Evolutionary conservation across 1,140 invertebrate genomes (phyloP).

Genomic region (Zaprionus tsacasi): DNA sequence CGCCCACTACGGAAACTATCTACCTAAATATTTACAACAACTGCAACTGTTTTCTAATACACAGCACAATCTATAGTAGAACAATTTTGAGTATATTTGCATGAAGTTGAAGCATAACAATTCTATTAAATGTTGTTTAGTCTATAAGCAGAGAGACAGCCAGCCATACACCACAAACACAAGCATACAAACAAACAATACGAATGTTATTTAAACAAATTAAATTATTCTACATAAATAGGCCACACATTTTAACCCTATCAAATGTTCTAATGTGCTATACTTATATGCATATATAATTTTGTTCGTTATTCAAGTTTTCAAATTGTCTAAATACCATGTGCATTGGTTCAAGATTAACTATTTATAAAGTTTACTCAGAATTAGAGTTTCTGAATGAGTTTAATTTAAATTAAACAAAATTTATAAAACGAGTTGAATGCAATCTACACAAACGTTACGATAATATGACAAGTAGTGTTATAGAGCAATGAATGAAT

Average conservation of each 20-base stretch:
- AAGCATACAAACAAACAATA: not conserved
- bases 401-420: not conserved
- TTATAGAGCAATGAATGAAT: constrained; percentile 18
- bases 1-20: constrained; percentile 32
- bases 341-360: constrained; percentile 7
- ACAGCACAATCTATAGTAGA: constrained; percentile 54
- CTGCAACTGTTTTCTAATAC: constrained; percentile 56
- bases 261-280: constrained; percentile 8
- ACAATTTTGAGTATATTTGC: constrained; percentile 42
- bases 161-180: constrained; percentile 3
- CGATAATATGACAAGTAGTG: constrained; percentile 10
- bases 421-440: constrained; percentile 13
- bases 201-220: constrained; percentile 14
- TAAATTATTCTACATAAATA: constrained; percentile 37
- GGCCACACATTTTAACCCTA: constrained; percentile 22
- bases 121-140: constrained; percentile 78
- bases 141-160: constrained; percentile 63
- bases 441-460: not conserved
- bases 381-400: not conserved
- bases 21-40: constrained; percentile 59
- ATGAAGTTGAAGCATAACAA: constrained; percentile 30
- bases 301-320: constrained; percentile 29
- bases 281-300: constrained; percentile 13
- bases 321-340: constrained; percentile 15
- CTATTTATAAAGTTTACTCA: not conserved